phyloP scores from a whole-genome alignment of 2,113 vertebrate species.

The Gulo gulo region DNA sequence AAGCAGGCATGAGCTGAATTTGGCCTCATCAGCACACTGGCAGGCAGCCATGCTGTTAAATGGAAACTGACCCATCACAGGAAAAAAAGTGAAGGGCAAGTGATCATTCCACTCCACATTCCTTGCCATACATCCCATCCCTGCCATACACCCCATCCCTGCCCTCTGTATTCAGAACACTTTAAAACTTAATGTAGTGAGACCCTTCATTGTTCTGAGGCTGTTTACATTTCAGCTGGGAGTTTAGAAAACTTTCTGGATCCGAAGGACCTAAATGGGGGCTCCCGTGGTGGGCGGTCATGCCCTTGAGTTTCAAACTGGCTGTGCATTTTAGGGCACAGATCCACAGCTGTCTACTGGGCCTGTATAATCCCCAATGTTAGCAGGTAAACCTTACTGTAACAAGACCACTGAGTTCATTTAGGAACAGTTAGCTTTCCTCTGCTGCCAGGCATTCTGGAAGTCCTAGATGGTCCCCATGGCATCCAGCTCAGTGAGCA shows the following conservation, averaged over 20 bases:
- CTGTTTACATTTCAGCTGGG: not conserved
- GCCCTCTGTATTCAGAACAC: not conserved
- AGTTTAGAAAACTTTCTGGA: not conserved
- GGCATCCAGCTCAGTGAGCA: not conserved
- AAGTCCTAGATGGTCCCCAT: not conserved
- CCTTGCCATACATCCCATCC: not conserved
- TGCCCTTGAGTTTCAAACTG: not conserved
- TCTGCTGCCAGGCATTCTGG: not conserved
- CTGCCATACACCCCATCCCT: not conserved
- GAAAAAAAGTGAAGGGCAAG: not conserved
- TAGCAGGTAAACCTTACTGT: not conserved
- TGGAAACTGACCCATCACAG: not conserved
- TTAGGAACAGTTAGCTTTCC: not conserved
- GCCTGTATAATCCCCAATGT: not conserved
- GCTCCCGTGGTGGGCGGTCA: not conserved
- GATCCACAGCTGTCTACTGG: not conserved
- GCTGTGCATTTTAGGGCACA: not conserved
- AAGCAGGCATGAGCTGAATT: not conserved
- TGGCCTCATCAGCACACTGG: not conserved
- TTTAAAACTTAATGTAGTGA: not conserved
- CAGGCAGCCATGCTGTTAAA: not conserved
- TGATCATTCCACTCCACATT: not conserved
- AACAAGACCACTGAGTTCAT: not conserved
- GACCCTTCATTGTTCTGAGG: not conserved
- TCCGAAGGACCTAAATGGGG: not conserved